Base-by-base conservation (phyloP, 2,113 vertebrate species). In the Neogale vison region DNA sequence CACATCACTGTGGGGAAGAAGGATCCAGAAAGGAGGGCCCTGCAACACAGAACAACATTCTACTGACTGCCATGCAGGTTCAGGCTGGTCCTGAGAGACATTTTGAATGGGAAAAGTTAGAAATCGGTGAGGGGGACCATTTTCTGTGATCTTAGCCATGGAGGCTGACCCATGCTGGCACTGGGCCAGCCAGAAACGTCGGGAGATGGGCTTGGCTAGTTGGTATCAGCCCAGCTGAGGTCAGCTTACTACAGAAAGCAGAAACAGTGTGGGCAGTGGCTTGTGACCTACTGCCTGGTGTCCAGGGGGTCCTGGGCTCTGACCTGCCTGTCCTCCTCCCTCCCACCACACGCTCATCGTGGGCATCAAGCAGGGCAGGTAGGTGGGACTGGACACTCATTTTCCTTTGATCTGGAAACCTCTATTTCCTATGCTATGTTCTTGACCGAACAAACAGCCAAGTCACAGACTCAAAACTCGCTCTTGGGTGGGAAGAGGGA, bases 211-310 rank as follows among this genome's bases (percentile, higher is more conserved):
- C 18, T 59, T 3, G 13, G 61, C 10, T 6, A 47, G 57, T 11
- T 0, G 34, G 34, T 52, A 36, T 26, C 21, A 5, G 79, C 20
- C 79, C 59, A 59, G 39, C 45, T 24, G 0, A 0, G 29, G 81
- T 12, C 50, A 85, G 50, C 85, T 89, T 89, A 42, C 39, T 83
- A 72, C 47, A 83, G 23, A 61, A 80, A 76, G 52, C n/a, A 85
- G 72, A 61, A 80, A 20, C 7, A 11, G 26, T 4, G 23, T 36
- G 52, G 12, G 17, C 34, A 42, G 63, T 71, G 52, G 59, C 8
- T 18, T 18, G 42, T 29, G 17, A 21, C 72, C 29, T 80, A 42
- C 14, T 45, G 14, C 7, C 39, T 17, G 3, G 17, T 15, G 77
- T 82, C 52, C 72, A 72, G 72, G 3, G 0, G 15, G 50, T 42